A percentile compares a stretch with the other conserved stretches of the same genome.
Conservation (phyloP, 2,888 invertebrate species). For the Eucera pruinosa region DNA sequence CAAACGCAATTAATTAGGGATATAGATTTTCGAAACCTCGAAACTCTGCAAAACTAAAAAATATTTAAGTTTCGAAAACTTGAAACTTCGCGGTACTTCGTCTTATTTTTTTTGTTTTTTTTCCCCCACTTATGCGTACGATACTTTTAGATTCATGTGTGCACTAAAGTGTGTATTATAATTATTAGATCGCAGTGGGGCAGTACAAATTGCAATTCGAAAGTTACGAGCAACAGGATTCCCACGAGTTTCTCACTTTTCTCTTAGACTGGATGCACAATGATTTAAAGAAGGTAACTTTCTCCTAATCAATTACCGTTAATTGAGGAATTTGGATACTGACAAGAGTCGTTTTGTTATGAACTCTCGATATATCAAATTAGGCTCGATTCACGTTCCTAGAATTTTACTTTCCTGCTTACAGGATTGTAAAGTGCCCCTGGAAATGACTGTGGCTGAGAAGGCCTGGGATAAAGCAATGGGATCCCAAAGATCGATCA, state of each 20-base stretch:
- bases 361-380: too few species aligned
- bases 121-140: neutral
- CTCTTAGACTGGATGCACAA: slow-evolving; percentile 95
- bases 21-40: too few species aligned
- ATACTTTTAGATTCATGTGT: neutral
- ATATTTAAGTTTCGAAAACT: too few species aligned
- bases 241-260: slow-evolving; percentile 95
- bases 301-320: too few species aligned
- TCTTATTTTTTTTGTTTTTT: neutral
- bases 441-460: slow-evolving; percentile 76
- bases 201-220: slow-evolving; percentile 91
- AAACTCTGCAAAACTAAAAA: too few species aligned
- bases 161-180: slow-evolving; percentile 17
- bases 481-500: slow-evolving; percentile 78
- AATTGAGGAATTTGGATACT: too few species aligned
- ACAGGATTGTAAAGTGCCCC: slow-evolving; percentile 71
- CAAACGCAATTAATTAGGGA: too few species aligned
- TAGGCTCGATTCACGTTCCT: neutral
- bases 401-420: slow-evolving; percentile 14
- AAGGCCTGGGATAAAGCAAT: slow-evolving; percentile 82
- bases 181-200: slow-evolving; percentile 88
- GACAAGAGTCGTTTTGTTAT: too few species aligned
- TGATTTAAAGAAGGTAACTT: slow-evolving; percentile 89
- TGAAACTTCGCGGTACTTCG: too few species aligned
- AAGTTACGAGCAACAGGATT: slow-evolving; percentile 94